phyloP scores from a whole-genome alignment of 1,140 invertebrate species.

The Hermatobates lingyangjiaoensis region DNA sequence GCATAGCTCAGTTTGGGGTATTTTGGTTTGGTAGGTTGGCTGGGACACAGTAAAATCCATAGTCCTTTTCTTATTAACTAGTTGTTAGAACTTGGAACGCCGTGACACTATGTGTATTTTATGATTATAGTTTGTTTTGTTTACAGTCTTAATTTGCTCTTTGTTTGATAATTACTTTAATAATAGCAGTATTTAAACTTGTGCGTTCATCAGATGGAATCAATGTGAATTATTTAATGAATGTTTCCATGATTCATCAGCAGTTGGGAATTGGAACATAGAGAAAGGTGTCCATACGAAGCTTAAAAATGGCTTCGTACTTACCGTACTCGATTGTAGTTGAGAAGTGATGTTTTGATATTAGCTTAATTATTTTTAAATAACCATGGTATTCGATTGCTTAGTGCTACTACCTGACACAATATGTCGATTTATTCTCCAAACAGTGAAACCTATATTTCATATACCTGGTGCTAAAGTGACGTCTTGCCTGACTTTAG shows the following conservation, averaged over 20 bases:
- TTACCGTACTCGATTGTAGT: neutral
- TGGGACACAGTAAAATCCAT: slow-evolving; percentile 11
- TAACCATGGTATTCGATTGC: slow-evolving; percentile 15
- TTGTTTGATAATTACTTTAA: neutral
- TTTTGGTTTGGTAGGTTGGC: neutral
- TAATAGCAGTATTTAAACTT: neutral
- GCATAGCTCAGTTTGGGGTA: neutral
- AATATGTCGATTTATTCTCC: slow-evolving; percentile 10
- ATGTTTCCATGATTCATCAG: neutral
- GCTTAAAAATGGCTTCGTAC: slow-evolving; percentile 15
- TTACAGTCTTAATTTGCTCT: neutral
- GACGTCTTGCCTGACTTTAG: slow-evolving; percentile 43
- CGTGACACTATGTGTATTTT: neutral
- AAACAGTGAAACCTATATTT: slow-evolving; percentile 13
- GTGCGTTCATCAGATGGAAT: neutral
- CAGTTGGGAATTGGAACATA: neutral
- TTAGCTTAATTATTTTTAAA: slow-evolving; percentile 1
- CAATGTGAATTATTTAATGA: neutral
- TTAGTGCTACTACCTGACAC: slow-evolving; percentile 10
- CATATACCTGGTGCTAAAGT: slow-evolving; percentile 20
- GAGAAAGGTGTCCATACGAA: slow-evolving; percentile 6
- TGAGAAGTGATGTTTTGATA: slow-evolving; percentile 4
- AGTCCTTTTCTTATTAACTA: slow-evolving; percentile 6
- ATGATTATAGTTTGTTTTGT: neutral
- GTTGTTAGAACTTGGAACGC: slow-evolving; percentile 9